Conservation (phyloP, 1,140 invertebrate genomes). For the Trinorchestia longiramus region DNA sequence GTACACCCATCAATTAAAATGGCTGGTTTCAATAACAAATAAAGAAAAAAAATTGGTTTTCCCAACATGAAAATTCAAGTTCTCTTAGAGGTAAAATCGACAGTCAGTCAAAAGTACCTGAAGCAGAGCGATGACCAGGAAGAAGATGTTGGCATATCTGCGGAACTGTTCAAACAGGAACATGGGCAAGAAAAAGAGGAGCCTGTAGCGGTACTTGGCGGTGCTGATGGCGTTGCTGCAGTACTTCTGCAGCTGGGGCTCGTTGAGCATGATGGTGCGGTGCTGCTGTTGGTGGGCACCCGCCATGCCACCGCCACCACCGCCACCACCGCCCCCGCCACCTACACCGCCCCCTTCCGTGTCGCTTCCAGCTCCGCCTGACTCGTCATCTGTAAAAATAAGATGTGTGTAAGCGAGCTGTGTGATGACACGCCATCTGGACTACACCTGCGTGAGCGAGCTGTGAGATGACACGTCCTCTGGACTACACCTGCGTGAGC, state of each 20-base stretch:
- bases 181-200: conserved; percentile 85
- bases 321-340: too few relatives aligned
- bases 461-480: background rate
- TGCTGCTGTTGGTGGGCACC: conserved; percentile 55
- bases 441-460: background rate
- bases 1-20: too few relatives aligned
- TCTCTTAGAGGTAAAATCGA: too few relatives aligned
- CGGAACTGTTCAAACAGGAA: conserved; percentile 98
- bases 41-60: too few relatives aligned
- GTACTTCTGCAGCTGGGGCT: conserved; percentile 81
- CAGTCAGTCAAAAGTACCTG: conserved; percentile 74
- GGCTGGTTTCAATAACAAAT: too few relatives aligned
- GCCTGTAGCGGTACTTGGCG: conserved; percentile 86
- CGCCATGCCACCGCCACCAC: conserved; percentile 57
- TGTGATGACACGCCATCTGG: background rate
- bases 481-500: too few relatives aligned
- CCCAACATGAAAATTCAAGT: too few relatives aligned
- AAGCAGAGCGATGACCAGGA: conserved; percentile 92
- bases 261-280: conserved; percentile 75
- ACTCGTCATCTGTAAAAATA: conserved; percentile 64
- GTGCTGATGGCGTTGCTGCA: conserved; percentile 89
- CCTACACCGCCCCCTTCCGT: conserved; percentile 62
- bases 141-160: conserved; percentile 95
- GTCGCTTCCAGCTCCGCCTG: conserved; percentile 64
- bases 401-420: too few relatives aligned